A percentile compares a stretch with the other conserved stretches of the same genome.
Conservation (phyloP, 2,797 vertebrate species). For the Chanos chanos region DNA sequence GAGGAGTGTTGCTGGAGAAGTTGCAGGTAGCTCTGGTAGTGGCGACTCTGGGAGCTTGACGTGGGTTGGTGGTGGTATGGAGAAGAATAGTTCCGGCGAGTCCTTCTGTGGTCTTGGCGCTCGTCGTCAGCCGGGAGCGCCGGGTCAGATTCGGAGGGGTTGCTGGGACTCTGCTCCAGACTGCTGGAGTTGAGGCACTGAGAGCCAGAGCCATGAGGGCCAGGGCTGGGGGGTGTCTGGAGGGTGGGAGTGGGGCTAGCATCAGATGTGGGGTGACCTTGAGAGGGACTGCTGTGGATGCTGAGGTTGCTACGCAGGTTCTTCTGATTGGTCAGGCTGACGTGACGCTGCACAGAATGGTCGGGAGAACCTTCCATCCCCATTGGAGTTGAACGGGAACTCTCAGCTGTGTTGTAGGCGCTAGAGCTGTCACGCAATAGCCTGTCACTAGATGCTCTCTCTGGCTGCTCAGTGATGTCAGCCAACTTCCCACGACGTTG, state of each 20-base stretch:
- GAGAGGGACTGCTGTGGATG: constrained; percentile 51
- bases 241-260: constrained; percentile 45
- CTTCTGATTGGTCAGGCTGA: constrained; percentile 87
- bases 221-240: constrained; percentile 53
- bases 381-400: constrained; percentile 85
- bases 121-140: constrained; percentile 74
- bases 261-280: constrained; percentile 48
- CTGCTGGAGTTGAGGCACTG: constrained; percentile 62
- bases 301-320: constrained; percentile 74
- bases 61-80: constrained; percentile 80
- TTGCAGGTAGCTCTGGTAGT: constrained; percentile 95
- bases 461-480: constrained; percentile 85
- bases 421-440: constrained; percentile 89
- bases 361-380: constrained; percentile 80
- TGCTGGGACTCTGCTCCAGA: constrained; percentile 71
- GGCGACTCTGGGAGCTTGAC: constrained; percentile 77
- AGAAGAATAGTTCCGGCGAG: constrained; percentile 61
- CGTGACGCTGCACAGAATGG: constrained; percentile 82
- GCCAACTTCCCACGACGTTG: constrained; percentile 74
- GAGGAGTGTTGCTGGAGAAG: constrained; percentile 92
- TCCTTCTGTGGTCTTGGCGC: constrained; percentile 72
- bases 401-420: constrained; percentile 94
- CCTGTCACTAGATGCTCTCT: constrained; percentile 74
- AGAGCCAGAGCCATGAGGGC: constrained; percentile 43
- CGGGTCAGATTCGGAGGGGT: constrained; percentile 70